A percentile compares a stretch with the other conserved stretches of the same genome.
phyloP scores from a whole-genome alignment of 2,888 invertebrate species.

The Apamea anceps region DNA sequence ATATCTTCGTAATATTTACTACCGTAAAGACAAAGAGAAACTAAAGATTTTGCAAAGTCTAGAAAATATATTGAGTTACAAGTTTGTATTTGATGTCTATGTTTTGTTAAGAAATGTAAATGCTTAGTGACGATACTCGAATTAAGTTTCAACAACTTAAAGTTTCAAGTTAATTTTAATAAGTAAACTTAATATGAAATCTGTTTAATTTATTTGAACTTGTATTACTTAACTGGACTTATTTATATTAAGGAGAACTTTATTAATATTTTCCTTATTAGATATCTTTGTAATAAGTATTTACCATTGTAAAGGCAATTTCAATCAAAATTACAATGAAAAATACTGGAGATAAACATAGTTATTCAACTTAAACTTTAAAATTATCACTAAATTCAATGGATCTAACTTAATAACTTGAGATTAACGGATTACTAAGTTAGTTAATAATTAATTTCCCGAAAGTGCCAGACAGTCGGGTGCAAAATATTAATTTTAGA shows the following conservation, averaged over 20 bases:
- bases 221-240: neutral
- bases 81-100: neutral
- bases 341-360: constrained; percentile 12
- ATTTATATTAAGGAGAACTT: neutral
- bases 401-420: constrained; percentile 55
- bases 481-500: constrained; percentile 74
- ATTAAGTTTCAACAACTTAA: neutral
- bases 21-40: neutral
- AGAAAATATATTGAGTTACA: neutral
- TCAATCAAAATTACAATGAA: neutral
- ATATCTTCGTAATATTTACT: constrained; percentile 1
- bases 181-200: neutral
- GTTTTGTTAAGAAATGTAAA: neutral
- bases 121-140: neutral
- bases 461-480: constrained; percentile 68
- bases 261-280: neutral
- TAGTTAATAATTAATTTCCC: constrained; percentile 72
- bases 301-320: neutral
- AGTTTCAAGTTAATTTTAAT: neutral
- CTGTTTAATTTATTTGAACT: neutral
- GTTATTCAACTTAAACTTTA: constrained; percentile 23
- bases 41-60: too few species aligned
- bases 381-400: constrained; percentile 50
- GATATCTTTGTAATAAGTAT: constrained; percentile 1
- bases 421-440: constrained; percentile 69